These are phyloP conservation scores for Atherinomorus stipes DNA, from an alignment of 2,113 vertebrate genomes.

Conservation along the genomic window DNA sequence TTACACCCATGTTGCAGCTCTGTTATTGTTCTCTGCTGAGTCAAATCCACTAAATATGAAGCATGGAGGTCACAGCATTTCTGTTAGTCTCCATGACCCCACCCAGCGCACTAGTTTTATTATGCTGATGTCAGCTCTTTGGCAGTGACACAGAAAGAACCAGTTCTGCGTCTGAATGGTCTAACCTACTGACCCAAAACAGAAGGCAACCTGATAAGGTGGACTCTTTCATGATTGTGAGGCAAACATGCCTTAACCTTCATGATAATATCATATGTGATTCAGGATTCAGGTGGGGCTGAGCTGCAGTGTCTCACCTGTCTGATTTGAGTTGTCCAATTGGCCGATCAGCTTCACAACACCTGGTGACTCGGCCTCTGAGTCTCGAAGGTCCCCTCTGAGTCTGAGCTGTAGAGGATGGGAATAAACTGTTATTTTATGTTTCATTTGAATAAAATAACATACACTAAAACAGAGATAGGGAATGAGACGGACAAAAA, in stretches of 20 bases:
- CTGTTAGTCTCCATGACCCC: too few relatives aligned
- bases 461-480: not conserved
- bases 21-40: too few relatives aligned
- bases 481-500: not conserved
- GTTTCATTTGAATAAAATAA: not conserved
- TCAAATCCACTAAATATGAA: too few relatives aligned
- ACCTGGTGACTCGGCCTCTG: constrained; percentile 91
- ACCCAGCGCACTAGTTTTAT: too few relatives aligned
- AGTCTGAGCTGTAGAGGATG: constrained; percentile 88
- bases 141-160: too few relatives aligned
- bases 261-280: too few relatives aligned
- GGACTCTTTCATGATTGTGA: not conserved
- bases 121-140: too few relatives aligned
- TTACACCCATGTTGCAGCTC: too few relatives aligned
- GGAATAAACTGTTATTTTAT: constrained; percentile 21
- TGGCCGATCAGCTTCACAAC: constrained; percentile 79
- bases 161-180: too few relatives aligned
- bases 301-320: constrained; percentile 80
- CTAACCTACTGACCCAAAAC: not conserved
- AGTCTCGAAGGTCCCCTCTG: constrained; percentile 94
- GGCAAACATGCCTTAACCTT: not conserved
- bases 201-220: too few relatives aligned
- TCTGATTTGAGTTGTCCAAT: constrained; percentile 60
- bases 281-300: not conserved
- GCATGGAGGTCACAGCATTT: too few relatives aligned